Percentiles rank a stretch among this genome's conserved stretches.
Evolutionary conservation across 2,113 vertebrate genomes (phyloP).

Genomic region (Felis chaus): DNA sequence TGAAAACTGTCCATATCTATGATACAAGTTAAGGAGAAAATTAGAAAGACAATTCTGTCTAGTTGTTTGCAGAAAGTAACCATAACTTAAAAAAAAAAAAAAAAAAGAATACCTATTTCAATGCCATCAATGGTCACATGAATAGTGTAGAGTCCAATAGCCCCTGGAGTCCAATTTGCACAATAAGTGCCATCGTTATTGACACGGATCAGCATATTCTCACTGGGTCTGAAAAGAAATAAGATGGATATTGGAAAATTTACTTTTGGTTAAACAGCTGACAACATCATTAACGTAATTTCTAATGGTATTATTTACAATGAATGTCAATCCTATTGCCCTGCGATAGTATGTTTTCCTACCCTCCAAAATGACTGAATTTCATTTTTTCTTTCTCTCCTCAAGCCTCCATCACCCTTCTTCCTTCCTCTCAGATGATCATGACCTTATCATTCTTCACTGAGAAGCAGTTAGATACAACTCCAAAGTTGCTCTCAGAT

Average conservation of each 20-base stretch:
- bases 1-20: neutral
- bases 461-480: neutral
- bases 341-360: neutral
- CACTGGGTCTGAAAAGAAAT: slow-evolving; percentile 92
- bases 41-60: neutral
- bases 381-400: neutral
- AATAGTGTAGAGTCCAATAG: slow-evolving; percentile 98
- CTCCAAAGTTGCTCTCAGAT: neutral
- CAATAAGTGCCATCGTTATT: slow-evolving; percentile 99
- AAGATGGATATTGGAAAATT: slow-evolving; percentile 32
- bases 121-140: slow-evolving; percentile 99
- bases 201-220: slow-evolving; percentile 99
- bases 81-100: neutral
- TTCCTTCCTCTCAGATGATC: neutral
- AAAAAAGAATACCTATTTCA: slow-evolving; percentile 92
- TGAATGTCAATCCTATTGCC: neutral
- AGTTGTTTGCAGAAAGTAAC: slow-evolving; percentile 2
- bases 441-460: neutral
- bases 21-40: neutral
- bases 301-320: neutral
- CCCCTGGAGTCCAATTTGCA: slow-evolving; percentile 99
- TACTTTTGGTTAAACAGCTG: neutral
- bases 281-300: neutral
- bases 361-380: neutral
- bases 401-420: neutral